Conservation (phyloP, 2,888 invertebrate species). For the Drosophila putrida region DNA sequence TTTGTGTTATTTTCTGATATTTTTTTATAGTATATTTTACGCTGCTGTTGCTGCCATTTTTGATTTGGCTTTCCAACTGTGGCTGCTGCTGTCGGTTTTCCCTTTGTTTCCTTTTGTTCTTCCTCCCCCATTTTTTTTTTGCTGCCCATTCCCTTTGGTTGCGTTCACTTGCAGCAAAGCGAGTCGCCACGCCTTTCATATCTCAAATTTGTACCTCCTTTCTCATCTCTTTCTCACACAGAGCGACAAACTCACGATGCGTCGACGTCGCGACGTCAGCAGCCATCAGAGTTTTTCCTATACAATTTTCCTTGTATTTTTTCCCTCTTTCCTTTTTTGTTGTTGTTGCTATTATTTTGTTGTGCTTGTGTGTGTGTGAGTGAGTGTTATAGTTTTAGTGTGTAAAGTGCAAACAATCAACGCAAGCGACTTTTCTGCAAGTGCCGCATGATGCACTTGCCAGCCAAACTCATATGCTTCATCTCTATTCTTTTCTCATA, state of each 20-base stretch:
- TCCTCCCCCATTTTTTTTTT: not conserved
- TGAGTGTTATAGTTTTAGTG: conserved; percentile 70
- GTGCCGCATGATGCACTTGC: conserved; percentile 53
- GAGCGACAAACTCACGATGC: conserved; percentile 12
- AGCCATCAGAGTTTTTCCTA: conserved; percentile 31
- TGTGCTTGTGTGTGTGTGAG: conserved; percentile 3
- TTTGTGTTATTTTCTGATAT: conserved; percentile 8
- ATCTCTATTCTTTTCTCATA: not conserved
- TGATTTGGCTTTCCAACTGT: conserved; percentile 59
- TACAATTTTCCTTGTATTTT: conserved; percentile 2
- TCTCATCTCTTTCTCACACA: not conserved
- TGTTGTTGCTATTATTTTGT: conserved; percentile 20
- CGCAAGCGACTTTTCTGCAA: conserved; percentile 73
- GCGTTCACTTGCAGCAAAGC: conserved; percentile 8
- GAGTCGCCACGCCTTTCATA: conserved; percentile 23
- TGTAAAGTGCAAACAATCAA: conserved; percentile 78
- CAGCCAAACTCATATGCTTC: conserved; percentile 9
- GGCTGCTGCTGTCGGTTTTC: conserved; percentile 21
- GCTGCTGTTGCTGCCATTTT: conserved; percentile 61
- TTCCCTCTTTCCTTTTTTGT: not conserved
- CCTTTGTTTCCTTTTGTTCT: not conserved
- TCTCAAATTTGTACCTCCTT: conserved; percentile 15
- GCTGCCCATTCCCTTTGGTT: not conserved
- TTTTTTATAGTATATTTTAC: conserved; percentile 21
- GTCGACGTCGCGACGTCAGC: conserved; percentile 22